Percentiles rank a stretch among this genome's conserved stretches.
These are phyloP conservation scores for Centroberyx gerrardi DNA, from an alignment of 2,797 vertebrate species.

Conservation along the genomic window DNA sequence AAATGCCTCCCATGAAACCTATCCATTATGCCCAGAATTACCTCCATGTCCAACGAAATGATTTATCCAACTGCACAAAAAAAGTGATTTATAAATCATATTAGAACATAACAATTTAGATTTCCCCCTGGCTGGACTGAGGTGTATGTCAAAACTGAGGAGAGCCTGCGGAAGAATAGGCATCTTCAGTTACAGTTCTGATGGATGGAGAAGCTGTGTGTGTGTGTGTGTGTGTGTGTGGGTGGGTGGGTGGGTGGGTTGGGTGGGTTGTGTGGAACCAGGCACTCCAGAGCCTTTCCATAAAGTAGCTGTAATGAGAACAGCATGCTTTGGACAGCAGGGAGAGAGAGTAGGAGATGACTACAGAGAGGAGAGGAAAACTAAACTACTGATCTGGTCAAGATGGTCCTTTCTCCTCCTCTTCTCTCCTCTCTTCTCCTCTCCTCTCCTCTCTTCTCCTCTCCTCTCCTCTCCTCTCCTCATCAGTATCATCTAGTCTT, in stretches of 20 bases:
- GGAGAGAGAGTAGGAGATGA: conserved; percentile 24
- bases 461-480: conserved; percentile 3
- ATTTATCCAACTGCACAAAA: conserved; percentile 40
- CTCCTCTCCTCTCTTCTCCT: conserved; percentile 4
- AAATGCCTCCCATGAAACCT: conserved; percentile 21
- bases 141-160: conserved; percentile 36
- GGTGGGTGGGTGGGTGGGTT: conserved; percentile 6
- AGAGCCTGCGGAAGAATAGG: conserved; percentile 25
- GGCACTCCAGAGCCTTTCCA: conserved; percentile 18
- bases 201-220: conserved; percentile 25
- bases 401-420: background rate
- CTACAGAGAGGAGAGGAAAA: background rate
- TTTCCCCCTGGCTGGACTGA: conserved; percentile 1
- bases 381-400: background rate
- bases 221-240: conserved; percentile 10
- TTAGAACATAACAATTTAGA: conserved; percentile 31
- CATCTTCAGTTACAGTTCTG: conserved; percentile 53
- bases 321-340: conserved; percentile 56
- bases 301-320: conserved; percentile 69
- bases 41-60: conserved; percentile 18
- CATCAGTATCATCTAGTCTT: conserved; percentile 24
- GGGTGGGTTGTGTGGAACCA: conserved; percentile 16
- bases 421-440: background rate
- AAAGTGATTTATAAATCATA: conserved; percentile 48
- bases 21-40: conserved; percentile 19